Evolutionary conservation across 1,140 invertebrate species (phyloP), one percentile per base, ranked within the genome.

Genomic region (Pogonomyrmex barbatus): DNA sequence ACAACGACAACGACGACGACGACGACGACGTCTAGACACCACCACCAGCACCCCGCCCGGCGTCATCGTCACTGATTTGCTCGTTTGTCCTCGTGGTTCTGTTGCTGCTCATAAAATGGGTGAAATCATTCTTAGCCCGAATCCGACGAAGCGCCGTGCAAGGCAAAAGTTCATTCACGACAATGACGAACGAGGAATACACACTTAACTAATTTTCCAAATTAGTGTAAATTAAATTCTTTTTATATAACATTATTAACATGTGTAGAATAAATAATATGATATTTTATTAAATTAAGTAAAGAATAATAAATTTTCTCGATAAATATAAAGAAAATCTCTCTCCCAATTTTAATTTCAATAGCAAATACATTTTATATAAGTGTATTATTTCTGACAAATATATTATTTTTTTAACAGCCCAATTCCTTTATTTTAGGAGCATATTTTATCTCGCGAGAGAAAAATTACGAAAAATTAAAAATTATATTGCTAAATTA

Each of bases 11-110:
- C 65, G 83, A 79, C 86, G 88, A 85, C 87, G 89, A 85, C 87
- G 81, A 84, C 89, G 81, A 76, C 85, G 81, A 78, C 89, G 93
- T 94, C 93, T 93, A 94, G 93, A 94, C 93, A 91, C 89, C 90
- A 85, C 89, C 89, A 87, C 88, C 91, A 83, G 52, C 67, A 82
- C 42, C 54, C 52, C 68, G 42, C 30, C 77, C 79, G 85, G 75
- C 89, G 88, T 90, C 88, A 90, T 92, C 91, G 88, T 89, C 76
- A 92, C 88, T 90, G 92, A 93, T 93, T 93, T 91, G 87, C 88
- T 89, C 83, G 62, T 52, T 73, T 81, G 83, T 85, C 54, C 65
- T 90, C 30, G 58, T 88, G 60, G 24, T 91, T 67, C 70, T 86
- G 82, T 62, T 90, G 52, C 65, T 24, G 63, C 87, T 87, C 75